Evolutionary conservation across 2,888 invertebrate genomes (phyloP), one percentile per base, ranked within the genome.

Genomic region (Mycalesis mineus): DNA sequence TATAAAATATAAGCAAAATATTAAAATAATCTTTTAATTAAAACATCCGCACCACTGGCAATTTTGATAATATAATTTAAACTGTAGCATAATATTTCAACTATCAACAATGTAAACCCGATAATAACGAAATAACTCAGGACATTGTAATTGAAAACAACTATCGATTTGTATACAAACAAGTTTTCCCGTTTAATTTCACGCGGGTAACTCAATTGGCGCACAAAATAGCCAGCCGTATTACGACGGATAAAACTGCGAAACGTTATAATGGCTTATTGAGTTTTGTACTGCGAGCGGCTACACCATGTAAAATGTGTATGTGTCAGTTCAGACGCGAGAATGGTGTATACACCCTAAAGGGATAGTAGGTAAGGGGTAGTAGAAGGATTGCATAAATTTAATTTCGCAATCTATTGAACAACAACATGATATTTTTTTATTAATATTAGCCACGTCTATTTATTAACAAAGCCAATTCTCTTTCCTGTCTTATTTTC

Each of bases 201-300:
- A 52, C 52, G 31, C 17, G 67, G 69, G 63, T 53, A 64, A 53
- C 51, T 61, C 52, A 60, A 73, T 72, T 74, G 36, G 47, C 33
- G 41, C 28, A 48, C 57, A 48, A 57, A 53, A 53, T 48, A 57
- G 36, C 36, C 40, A 9, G 41, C 14, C 52, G 42, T 42, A 50
- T 47, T 45, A 55, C 56, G 48, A 29, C 39, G 28, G 42, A 52
- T 55, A 58, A 55, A 58, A 58, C 54, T 55, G 64, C 65, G 69
- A 71, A 75, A 72, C 72, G 68, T 69, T 70, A 74, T 77, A 75
- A 75, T 77, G 70, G 73, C 75, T 77, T 77, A 80, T 78, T 77
- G 76, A 76, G 74, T 80, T 78, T 74, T 67, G 70, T 71, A 70
- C 68, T 71, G 68, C 65, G 67, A 65, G 62, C 61, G 56, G 59